phyloP scores from a whole-genome alignment of 2,888 invertebrate genomes.

The Priocnemis perturbator region DNA sequence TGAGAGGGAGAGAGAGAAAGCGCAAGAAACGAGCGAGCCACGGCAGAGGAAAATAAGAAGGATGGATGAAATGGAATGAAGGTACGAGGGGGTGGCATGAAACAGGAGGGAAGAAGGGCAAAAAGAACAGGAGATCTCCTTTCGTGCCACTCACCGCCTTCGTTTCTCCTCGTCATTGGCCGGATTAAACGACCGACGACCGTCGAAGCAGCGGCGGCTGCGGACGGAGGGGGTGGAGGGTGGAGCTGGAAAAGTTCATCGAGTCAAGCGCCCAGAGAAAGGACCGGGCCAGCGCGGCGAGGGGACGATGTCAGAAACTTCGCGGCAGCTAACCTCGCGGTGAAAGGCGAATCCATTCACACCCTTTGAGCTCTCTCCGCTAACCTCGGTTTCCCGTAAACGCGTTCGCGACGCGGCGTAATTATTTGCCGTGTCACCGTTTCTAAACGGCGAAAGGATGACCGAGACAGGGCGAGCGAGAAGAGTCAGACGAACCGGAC shows the following conservation, averaged over 20 bases:
- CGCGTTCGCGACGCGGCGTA: slow-evolving; percentile 9
- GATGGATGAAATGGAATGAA: slow-evolving; percentile 4
- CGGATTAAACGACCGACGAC: slow-evolving; percentile 33
- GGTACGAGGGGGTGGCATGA: no score
- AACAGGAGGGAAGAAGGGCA: slow-evolving; percentile 23
- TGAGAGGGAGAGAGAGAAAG: slow-evolving; percentile 7
- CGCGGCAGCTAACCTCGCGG: slow-evolving; percentile 10
- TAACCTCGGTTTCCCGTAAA: slow-evolving; percentile 23
- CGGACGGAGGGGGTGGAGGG: not conserved
- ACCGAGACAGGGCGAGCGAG: no score
- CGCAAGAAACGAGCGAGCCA: slow-evolving; percentile 17
- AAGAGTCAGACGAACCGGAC: no score
- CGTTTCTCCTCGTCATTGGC: slow-evolving; percentile 33
- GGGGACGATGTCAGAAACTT: no score
- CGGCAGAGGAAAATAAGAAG: not conserved
- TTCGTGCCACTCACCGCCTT: slow-evolving; percentile 14
- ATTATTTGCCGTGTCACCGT: no score
- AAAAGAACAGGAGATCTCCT: slow-evolving; percentile 18
- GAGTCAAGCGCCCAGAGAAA: slow-evolving; percentile 21
- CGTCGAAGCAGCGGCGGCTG: slow-evolving; percentile 6
- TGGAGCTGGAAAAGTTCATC: slow-evolving; percentile 15
- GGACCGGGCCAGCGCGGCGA: slow-evolving; percentile 1
- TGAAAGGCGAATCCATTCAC: slow-evolving; percentile 31
- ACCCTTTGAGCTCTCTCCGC: slow-evolving; percentile 12
- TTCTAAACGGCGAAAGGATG: no score